Evolutionary conservation across 2,888 invertebrate species (phyloP), one percentile per base, ranked within the genome.

Genomic region (Dryocosmus kuriphilus): DNA sequence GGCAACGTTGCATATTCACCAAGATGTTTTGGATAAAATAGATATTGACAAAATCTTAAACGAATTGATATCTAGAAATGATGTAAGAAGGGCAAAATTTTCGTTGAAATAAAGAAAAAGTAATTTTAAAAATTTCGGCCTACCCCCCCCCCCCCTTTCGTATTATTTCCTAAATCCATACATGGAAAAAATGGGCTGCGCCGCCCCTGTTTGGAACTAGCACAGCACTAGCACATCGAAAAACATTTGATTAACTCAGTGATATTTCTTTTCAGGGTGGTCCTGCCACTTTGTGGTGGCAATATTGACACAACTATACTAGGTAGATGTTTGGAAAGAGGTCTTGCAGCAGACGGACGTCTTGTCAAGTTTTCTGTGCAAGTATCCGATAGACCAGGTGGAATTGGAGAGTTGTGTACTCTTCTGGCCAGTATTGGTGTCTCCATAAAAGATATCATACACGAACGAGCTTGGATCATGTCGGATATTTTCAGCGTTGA

Each of bases 391-490:
- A 93, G 97, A 81, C 97, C 98, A 0, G 97, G 97, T 7, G 97
- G 97, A 24, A 96, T 98, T 81, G 95, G 96, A 0, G 97, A 98
- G 88, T 93, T 98, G 7, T 97, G 97, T 88, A 94, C 94, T 87
- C 92, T 96, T 60, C 93, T 98, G 75, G 94, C 95, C 0, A 93
- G 94, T 1, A 93, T 96, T 41, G 97, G 97, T 0, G 97, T 97
- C 19, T 96, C 96, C 57, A 97, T 99, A 82, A 99, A 98, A 91
- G 98, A 98, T 89, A 98, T 99, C 79, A 96, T 97, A 92, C 98
- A 99, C 90, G 98, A 99, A 90, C 94, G 98, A 76, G 98, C 98
- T 2, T 98, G 98, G 98, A 94, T 98, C 19, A 95, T 95, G 79
- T 95, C 95, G 1, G 98, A 99, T 90, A 96, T 99, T 71, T 98